Conservation (phyloP, 2,113 vertebrate species). For the Xenopus laevis region DNA sequence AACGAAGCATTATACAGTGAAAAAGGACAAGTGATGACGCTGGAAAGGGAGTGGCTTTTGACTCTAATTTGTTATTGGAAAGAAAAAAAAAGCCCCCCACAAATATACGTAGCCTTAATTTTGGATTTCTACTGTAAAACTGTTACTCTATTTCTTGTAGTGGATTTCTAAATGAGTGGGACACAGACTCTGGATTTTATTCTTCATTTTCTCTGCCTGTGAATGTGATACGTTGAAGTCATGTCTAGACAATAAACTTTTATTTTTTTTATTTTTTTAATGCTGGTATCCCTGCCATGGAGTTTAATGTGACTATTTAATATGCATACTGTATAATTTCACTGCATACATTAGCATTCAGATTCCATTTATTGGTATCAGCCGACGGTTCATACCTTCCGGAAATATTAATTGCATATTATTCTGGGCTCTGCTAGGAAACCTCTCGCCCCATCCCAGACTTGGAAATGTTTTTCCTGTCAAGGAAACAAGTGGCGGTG, state of each 20-base stretch:
- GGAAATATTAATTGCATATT: background rate
- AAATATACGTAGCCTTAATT: conserved; percentile 20
- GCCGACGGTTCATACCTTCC: no score
- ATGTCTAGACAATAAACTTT: conserved; percentile 49
- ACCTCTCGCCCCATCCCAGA: background rate
- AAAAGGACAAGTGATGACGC: conserved; percentile 64
- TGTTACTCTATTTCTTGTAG: conserved; percentile 14
- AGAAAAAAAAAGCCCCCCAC: conserved; percentile 1
- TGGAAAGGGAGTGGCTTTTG: conserved; percentile 49
- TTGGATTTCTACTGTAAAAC: conserved; percentile 27
- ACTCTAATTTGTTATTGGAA: conserved; percentile 57
- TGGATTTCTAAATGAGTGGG: conserved; percentile 31
- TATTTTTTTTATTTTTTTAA: no score
- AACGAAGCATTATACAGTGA: conserved; percentile 44
- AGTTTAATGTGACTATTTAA: conserved; percentile 43
- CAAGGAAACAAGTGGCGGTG: conserved; percentile 52
- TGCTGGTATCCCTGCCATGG: background rate
- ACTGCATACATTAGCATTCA: background rate
- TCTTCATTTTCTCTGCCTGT: conserved; percentile 5
- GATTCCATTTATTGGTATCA: background rate
- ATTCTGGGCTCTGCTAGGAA: background rate
- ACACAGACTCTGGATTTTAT: conserved; percentile 28
- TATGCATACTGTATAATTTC: conserved; percentile 16
- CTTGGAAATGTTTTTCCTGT: conserved; percentile 51
- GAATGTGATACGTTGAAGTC: conserved; percentile 44